Conservation (phyloP, 2,888 invertebrate genomes). For the Ochropacha duplaris region DNA sequence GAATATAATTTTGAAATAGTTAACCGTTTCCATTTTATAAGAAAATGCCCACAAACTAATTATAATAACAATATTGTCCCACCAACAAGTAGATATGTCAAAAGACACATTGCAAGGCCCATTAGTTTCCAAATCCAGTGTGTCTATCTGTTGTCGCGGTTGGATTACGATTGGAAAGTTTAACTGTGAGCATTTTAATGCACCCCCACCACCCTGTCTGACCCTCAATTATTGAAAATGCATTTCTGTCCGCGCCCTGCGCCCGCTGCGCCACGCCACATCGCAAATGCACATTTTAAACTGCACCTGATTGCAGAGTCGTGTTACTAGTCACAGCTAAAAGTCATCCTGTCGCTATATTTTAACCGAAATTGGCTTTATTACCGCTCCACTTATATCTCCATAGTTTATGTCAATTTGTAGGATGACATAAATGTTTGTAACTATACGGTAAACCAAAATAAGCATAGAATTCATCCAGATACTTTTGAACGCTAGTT, state of each 20-base stretch:
- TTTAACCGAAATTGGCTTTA: conserved; percentile 57
- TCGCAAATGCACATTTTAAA: conserved; percentile 83
- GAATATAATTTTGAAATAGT: neutral
- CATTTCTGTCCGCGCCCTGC: conserved; percentile 76
- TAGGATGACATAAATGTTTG: neutral
- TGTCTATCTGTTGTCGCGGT: conserved; percentile 31
- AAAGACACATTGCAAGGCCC: conserved; percentile 12
- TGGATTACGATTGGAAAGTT: conserved; percentile 70
- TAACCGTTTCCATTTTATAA: neutral
- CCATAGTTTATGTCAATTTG: conserved; percentile 23
- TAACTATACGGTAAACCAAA: neutral
- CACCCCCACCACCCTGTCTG: conserved; percentile 75
- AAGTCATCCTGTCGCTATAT: conserved; percentile 74
- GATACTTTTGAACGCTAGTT: neutral
- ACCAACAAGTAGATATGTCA: neutral
- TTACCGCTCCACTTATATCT: conserved; percentile 44
- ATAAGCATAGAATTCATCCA: neutral
- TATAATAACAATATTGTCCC: neutral
- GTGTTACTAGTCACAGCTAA: conserved; percentile 72
- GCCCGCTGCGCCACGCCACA: conserved; percentile 61
- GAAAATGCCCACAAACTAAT: too few relatives aligned
- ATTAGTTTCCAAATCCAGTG: conserved; percentile 40
- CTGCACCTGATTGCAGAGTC: conserved; percentile 80
- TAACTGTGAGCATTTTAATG: conserved; percentile 71
- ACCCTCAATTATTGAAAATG: conserved; percentile 83